phyloP scores from a whole-genome alignment of 2,797 vertebrate species.

The Brachymystax lenok region DNA sequence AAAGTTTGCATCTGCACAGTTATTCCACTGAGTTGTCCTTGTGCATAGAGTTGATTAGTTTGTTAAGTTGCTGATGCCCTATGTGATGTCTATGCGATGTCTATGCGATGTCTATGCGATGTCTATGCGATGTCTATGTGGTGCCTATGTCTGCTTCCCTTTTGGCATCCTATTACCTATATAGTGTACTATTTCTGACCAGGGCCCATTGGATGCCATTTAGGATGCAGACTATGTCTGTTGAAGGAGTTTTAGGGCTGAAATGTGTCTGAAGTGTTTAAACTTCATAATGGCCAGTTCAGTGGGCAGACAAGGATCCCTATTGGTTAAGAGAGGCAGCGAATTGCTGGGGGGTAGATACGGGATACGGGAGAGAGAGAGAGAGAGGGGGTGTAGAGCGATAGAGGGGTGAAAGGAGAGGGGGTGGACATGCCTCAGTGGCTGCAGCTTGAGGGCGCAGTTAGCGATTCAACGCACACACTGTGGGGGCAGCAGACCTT shows the following conservation, averaged over 20 bases:
- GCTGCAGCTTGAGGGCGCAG: slow-evolving; percentile 45
- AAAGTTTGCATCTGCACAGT: too few relatives aligned
- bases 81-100: too few relatives aligned
- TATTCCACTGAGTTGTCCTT: too few relatives aligned
- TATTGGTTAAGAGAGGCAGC: slow-evolving; percentile 29
- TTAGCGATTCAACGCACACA: slow-evolving; percentile 50
- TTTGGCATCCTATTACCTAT: neutral
- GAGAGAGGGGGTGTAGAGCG: slow-evolving; percentile 31
- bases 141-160: too few relatives aligned
- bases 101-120: too few relatives aligned
- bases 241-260: neutral
- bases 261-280: neutral
- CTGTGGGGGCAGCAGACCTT: slow-evolving; percentile 56
- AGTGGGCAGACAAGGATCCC: slow-evolving; percentile 25
- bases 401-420: slow-evolving; percentile 38
- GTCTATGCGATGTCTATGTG: too few relatives aligned
- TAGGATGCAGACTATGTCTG: neutral
- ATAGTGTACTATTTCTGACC: neutral
- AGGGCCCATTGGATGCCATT: neutral
- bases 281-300: slow-evolving; percentile 13
- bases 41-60: too few relatives aligned
- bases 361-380: too few relatives aligned
- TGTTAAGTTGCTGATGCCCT: too few relatives aligned
- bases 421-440: slow-evolving; percentile 5
- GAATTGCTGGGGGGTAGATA: slow-evolving; percentile 20